Conservation (phyloP, 2,113 vertebrate genomes). For the Nicator chloris region DNA sequence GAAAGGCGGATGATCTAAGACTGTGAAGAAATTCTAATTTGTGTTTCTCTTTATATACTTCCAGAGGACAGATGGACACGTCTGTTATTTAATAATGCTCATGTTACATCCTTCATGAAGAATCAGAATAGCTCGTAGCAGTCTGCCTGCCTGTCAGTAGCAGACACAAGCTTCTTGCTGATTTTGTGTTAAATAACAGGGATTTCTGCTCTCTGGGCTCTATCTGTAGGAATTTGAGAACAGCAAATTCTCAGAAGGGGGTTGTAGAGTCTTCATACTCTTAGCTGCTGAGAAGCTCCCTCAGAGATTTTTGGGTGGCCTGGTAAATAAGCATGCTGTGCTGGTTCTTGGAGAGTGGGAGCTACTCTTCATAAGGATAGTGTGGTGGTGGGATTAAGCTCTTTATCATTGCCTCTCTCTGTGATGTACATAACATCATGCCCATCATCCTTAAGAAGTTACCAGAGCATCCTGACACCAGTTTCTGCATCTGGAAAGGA, state of each 20-base stretch:
- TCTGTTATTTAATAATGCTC: constrained; percentile 61
- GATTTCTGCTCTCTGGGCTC: neutral
- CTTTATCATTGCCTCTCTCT: neutral
- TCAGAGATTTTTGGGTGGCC: neutral
- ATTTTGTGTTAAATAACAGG: constrained; percentile 7
- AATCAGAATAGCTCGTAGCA: constrained; percentile 39
- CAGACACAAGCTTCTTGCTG: constrained; percentile 12
- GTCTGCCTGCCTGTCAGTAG: constrained; percentile 46
- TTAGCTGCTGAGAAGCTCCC: neutral
- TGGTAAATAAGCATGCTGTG: neutral
- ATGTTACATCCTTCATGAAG: constrained; percentile 41
- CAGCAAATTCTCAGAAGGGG: neutral
- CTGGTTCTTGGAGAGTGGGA: neutral
- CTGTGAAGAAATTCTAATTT: constrained; percentile 58
- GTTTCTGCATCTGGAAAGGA: neutral
- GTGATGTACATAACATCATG: neutral
- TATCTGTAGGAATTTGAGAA: neutral
- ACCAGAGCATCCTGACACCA: neutral
- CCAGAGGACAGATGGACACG: constrained; percentile 55
- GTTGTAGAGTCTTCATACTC: neutral
- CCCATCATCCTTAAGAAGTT: neutral
- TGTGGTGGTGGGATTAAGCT: neutral
- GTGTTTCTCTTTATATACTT: constrained; percentile 47
- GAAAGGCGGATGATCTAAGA: constrained; percentile 49
- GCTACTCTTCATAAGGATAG: neutral